Conservation (phyloP, 92 coral and sea anemone genomes). For the Heliopora coerulea region DNA sequence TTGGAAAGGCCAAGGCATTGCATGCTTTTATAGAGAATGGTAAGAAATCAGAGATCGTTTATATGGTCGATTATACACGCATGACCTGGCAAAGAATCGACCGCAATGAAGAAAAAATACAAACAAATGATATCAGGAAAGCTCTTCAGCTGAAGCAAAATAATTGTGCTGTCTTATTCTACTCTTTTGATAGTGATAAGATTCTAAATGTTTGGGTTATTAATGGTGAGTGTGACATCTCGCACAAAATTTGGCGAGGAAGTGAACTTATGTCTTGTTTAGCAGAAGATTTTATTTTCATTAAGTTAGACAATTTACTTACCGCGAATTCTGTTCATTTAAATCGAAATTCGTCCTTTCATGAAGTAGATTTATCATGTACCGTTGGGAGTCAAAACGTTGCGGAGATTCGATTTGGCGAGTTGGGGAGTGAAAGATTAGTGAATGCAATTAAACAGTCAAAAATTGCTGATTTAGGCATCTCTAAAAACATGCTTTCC, state of each 20-base stretch:
- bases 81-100: neutral
- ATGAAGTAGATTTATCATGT: neutral
- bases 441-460: neutral
- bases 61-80: neutral
- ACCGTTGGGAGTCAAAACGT: neutral
- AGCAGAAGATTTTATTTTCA: neutral
- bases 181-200: neutral
- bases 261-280: too few species aligned
- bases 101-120: neutral
- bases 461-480: neutral
- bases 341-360: neutral
- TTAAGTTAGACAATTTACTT: neutral
- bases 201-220: conserved; percentile 14
- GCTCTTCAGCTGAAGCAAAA: neutral
- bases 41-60: neutral
- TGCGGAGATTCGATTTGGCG: neutral
- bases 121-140: neutral
- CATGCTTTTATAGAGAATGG: conserved; percentile 21
- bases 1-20: conserved; percentile 47
- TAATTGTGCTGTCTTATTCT: neutral
- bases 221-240: neutral
- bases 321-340: neutral
- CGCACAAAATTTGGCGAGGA: neutral
- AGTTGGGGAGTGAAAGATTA: too few species aligned
- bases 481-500: neutral